Evolutionary conservation across 2,888 invertebrate genomes (phyloP), one percentile per base, ranked within the genome.

Genomic region (Erannis defoliaria): DNA sequence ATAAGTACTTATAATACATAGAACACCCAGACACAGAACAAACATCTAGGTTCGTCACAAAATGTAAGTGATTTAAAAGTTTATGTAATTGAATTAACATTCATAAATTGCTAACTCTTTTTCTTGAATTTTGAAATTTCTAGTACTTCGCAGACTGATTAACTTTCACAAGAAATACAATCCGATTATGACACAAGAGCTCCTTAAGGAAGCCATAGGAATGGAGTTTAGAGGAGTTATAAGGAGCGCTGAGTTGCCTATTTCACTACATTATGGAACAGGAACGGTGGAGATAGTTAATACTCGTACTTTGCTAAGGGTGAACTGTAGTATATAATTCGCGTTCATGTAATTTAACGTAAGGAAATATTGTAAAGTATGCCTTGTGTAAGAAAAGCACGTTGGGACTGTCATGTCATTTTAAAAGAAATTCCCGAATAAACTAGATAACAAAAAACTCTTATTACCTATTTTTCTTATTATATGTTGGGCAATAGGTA

Each of bases 161-260:
- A 57, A 49, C 37, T 53, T 53, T 10, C 10, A 1, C 10, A 40
- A 29, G 54, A 42, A 40, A 62, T 46, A 26, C 40, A 38, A 62
- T 62, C 62, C 56, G 53, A 42, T 62, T 62, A 62, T 56, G 62
- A 57, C 56, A 62, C 55, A 23, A 19, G 43, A 66, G 61, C 75
- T 77, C 75, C 74, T 80, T 61, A 56, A 76, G 73, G 86, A 88
- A 85, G 68, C 88, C 88, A 65, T 88, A 88, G 74, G 75, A 87
- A 78, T 78, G 75, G 75, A 70, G 77, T 75, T 79, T 42, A 37
- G 48, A 67, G 64, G 12, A 31, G 46, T 70, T 61, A 59, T 56
- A 54, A 67, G 53, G 48, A 58, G 56, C 53, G 64, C 59, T 51
- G 61, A 55, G 46, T 62, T 48, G 61, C 58, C 53, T 46, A 63